Percentiles rank a stretch among this genome's conserved stretches.
These are phyloP conservation scores for Ichneumon xanthorius DNA, from an alignment of 2,888 invertebrate genomes.

Conservation along the genomic window DNA sequence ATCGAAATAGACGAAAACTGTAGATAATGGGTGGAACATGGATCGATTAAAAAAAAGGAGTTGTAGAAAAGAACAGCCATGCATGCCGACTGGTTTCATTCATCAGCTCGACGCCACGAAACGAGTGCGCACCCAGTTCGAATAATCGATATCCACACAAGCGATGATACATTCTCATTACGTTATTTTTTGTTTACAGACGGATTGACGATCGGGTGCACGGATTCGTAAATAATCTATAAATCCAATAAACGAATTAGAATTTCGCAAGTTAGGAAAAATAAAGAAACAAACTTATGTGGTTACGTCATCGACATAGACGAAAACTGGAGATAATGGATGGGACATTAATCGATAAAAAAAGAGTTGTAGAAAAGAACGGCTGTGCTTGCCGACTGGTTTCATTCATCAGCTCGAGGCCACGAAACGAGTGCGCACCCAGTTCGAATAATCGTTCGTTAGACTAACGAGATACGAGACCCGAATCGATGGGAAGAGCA, in stretches of 20 bases:
- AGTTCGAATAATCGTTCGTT: slow-evolving; percentile 67
- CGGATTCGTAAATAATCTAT: no score
- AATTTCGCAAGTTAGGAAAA: no score
- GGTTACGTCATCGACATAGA: background rate
- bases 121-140: no score
- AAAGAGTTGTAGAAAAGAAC: background rate
- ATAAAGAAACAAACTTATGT: no score
- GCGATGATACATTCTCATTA: no score
- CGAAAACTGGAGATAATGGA: background rate
- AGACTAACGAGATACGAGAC: slow-evolving; percentile 58
- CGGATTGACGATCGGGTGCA: no score
- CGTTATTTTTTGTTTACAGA: no score
- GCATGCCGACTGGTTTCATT: no score
- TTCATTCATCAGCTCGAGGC: background rate
- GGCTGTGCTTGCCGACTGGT: background rate
- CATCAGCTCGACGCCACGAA: no score
- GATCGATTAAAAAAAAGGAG: background rate
- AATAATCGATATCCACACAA: no score
- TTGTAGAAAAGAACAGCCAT: background rate
- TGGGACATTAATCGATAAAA: background rate
- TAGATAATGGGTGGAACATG: background rate
- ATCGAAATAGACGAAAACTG: background rate
- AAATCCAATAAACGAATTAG: no score
- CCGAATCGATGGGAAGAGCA: slow-evolving; percentile 27
- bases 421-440: background rate